Base-by-base conservation (phyloP, 1,140 invertebrate genomes). In the Portunus trituberculatus region DNA sequence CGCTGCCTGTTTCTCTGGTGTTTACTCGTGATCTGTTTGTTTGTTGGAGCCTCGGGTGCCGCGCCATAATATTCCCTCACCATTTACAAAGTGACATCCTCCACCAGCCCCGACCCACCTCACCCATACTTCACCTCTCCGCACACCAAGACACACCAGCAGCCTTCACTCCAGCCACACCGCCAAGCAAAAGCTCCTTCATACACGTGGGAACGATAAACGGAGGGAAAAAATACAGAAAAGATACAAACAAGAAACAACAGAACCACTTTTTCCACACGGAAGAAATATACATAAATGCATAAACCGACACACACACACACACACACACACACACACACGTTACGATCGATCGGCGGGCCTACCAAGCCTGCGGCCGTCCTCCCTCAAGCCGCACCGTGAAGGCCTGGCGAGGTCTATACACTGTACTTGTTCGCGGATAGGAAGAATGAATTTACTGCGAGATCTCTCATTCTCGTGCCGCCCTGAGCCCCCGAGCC, bases 11-110 rank as follows among this genome's bases (percentile, higher is more conserved):
- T 87, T 93, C 92, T 87, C 84, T 31, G 28, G 86, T 87, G 83
- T 87, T 93, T 87, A 86, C 92, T 45, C 52, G 39, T 46, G 46
- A 48, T 93, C 92, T 59, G 45, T 31, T 45, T 93, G 82, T 93
- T 86, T 93, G 28, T 93, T 87, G 29, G 39, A 92, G 45, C 91
- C 59, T 67, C 31, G 91, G 31, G 32, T 32, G 91, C 31, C 91
- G n/a, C 20, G 16, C 48, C 52, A 48, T 86, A 46, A 45, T 93
- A 45, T 93, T 86, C 82, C 45, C 45, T 93, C 82, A 84, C 92
- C 16, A n/a, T 46, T 86, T 48, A 83, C 45, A 4, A 4, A 32
- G 29, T 52, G 29, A 48, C 90, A 91, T 91, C 45, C 29, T 91
- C 52, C 28, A 52, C 52, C 52, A 59, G 52, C 31, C 29, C 48